phyloP scores from a whole-genome alignment of 35 echinoderm and acorn worm genomes.

The Heliocidaris erythrogramma region DNA sequence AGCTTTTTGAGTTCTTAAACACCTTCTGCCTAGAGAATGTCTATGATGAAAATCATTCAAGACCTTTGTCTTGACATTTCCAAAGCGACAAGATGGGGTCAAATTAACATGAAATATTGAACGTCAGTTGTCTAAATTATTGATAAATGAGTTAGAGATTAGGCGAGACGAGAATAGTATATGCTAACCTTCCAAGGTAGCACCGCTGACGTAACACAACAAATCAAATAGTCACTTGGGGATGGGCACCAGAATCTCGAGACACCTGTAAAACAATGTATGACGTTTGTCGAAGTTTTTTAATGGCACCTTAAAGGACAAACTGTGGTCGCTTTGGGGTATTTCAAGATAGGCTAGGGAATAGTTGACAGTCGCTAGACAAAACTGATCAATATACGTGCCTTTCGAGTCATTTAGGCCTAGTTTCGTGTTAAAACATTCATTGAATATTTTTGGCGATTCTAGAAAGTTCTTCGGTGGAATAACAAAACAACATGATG shows the following conservation, averaged over 20 bases:
- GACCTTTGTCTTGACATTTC: not conserved
- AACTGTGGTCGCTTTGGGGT: not conserved
- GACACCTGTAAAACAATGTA: not conserved
- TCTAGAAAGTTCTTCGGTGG: not conserved
- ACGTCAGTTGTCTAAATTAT: not conserved
- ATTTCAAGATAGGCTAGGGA: not conserved
- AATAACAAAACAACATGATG: not conserved
- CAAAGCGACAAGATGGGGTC: not conserved
- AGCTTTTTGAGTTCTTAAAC: not conserved
- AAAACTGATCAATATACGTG: not conserved
- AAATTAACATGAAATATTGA: not conserved
- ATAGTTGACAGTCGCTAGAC: not conserved
- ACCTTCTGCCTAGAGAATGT: not conserved
- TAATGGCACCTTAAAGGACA: not conserved
- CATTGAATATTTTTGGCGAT: not conserved
- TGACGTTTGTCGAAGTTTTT: not conserved
- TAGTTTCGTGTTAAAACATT: not conserved
- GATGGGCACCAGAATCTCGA: not conserved
- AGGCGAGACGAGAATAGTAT: not conserved
- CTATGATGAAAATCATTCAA: not conserved
- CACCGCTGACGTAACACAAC: not conserved
- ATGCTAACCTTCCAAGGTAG: not conserved
- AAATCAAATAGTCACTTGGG: not conserved
- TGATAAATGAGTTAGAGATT: not conserved
- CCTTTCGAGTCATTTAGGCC: not conserved